Evolutionary conservation across 92 coral and sea anemone species (phyloP), one percentile per base, ranked within the genome.

Genomic region (Actinostola sp.): DNA sequence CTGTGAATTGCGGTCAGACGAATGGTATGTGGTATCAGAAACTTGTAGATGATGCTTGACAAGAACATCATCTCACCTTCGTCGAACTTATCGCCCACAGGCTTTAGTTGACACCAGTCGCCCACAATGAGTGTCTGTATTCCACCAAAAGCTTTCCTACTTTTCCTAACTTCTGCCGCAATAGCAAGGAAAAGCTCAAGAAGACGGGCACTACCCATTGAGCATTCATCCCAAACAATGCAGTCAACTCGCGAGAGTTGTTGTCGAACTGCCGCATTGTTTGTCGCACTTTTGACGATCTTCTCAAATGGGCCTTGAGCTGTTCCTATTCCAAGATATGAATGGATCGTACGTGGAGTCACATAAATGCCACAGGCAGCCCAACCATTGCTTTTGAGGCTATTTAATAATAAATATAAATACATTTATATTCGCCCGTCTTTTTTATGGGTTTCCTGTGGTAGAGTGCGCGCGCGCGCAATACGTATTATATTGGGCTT

Each of bases 171-270:
- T 25, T 0, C 45, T 14, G 41, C 3, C 14, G 71, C 7, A 46
- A 75, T 75, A 11, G 34, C 24, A 15, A 62, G 80, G 15, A 51
- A 76, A 7, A 76, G 44, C 32, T 76, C 81, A 33, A 75, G 71
- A 31, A 74, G 30, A 24, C 77, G 46, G 3, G 69, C 38, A 63
- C 69, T 63, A 21, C 69, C 41, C 69, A 63, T 63, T 3, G 69
- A 63, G 20, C 69, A 63, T 39, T 63, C 69, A 17, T 63, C 51
- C 69, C 69, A 63, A 34, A 63, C n/a, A 26, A 63, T 39, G 69
- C 50, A 63, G 42, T 36, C 42, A 4, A 36, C 42, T 36, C 11
- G 6, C 42, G 11, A 11, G 11, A 36, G 42, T 36, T 11, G 4
- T 36, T 36, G 42, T 4, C 42, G 42, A 36, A 36, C 42, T 36